Evolutionary conservation across 2,113 vertebrate genomes (phyloP).

Genomic region (Delphinus delphis): DNA sequence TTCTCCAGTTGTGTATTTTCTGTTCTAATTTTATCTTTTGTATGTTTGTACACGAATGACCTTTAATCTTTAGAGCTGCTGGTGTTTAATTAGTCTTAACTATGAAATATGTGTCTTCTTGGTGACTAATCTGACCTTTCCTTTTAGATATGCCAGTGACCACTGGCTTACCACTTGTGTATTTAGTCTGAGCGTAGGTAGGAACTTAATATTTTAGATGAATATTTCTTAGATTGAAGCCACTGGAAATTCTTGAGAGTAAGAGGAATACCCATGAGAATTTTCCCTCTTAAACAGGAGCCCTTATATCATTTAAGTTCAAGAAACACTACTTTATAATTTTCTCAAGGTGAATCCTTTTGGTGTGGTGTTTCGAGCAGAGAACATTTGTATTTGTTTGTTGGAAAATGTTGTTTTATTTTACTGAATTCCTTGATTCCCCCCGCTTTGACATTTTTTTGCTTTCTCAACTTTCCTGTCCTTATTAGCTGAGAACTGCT

Average conservation of each 20-base stretch:
- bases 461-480: not conserved
- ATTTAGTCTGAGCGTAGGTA: not conserved
- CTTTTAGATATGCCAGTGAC: not conserved
- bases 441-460: not conserved
- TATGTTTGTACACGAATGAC: not conserved
- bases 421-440: not conserved
- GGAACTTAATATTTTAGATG: not conserved
- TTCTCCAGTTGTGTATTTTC: not conserved
- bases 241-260: not conserved
- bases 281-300: not conserved
- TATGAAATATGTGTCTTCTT: not conserved
- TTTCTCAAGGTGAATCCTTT: not conserved
- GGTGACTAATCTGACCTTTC: not conserved
- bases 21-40: not conserved
- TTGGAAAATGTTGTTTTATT: not conserved
- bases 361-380: not conserved
- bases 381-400: not conserved
- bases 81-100: not conserved
- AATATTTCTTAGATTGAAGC: not conserved
- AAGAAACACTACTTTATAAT: not conserved
- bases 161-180: not conserved
- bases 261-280: not conserved
- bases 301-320: not conserved
- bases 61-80: not conserved
- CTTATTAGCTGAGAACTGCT: not conserved